Evolutionary conservation across 1,140 invertebrate species (phyloP).

Genomic region (Leptinotarsa undecemlineata): DNA sequence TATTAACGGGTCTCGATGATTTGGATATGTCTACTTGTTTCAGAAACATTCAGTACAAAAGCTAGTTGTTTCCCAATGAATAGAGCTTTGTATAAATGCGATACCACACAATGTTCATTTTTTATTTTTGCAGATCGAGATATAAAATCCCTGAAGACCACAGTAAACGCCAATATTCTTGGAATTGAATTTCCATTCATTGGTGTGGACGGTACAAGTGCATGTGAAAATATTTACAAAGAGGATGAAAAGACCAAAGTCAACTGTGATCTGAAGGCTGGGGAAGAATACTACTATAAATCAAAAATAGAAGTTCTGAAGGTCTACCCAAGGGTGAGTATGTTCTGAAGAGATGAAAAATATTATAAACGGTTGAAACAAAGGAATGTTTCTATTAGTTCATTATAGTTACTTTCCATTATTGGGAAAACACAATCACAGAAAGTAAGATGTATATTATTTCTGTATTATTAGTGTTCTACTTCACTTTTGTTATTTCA

Average conservation of each 20-base stretch:
- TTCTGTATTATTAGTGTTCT: too few species aligned
- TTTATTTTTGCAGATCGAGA: constrained; percentile 56
- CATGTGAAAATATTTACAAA: constrained; percentile 67
- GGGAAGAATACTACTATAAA: constrained; percentile 69
- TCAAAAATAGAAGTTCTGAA: constrained; percentile 67
- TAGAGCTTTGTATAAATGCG: too few species aligned
- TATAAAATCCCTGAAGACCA: constrained; percentile 57
- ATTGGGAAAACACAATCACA: too few species aligned
- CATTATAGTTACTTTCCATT: too few species aligned
- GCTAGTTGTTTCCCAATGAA: neutral
- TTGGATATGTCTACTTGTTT: too few species aligned
- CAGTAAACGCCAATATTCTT: constrained; percentile 64
- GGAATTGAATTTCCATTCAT: constrained; percentile 71
- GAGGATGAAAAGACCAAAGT: constrained; percentile 60
- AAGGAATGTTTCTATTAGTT: too few species aligned
- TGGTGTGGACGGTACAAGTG: constrained; percentile 71
- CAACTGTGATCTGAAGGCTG: constrained; percentile 68
- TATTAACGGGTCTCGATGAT: too few species aligned
- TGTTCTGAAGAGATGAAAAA: neutral
- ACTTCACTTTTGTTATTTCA: too few species aligned
- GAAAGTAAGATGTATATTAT: too few species aligned
- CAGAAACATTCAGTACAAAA: too few species aligned
- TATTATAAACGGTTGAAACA: too few species aligned
- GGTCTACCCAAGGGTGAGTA: constrained; percentile 68
- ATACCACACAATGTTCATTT: neutral